Evolutionary conservation across 2,888 invertebrate genomes (phyloP), one percentile per base, ranked within the genome.

Genomic region (Byasa hedistus): DNA sequence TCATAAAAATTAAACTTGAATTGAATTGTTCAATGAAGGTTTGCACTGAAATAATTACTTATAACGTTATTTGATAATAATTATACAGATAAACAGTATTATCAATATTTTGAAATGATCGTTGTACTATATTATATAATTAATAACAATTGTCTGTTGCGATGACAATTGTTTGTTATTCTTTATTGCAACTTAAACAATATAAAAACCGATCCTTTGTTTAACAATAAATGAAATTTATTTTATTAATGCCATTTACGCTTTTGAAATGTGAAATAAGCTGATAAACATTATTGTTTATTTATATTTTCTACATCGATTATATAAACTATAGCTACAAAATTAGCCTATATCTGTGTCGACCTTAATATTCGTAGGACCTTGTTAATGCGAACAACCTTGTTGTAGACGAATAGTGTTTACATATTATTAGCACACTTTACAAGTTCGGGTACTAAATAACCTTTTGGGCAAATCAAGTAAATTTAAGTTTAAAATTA

Each of bases 331-430:
- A 19, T 44, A 17, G 12, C 3, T 21, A 52, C 0, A 52, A 52
- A 21, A 36, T 58, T 23, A 32, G 36, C n/a, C 52, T 8, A 58
- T 58, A 36, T 51, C 51, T 23, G 17, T 3, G 19, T 51, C 52
- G 24, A 39, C 58, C 58, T 64, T 51, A 58, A 64, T 54, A 64
- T 58, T 64, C 64, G 39, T 54, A 57, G 23, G 58, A 15, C 58
- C 64, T 64, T 64, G 64, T 51, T 23, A 32, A 21, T 54, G 10
- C 10, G 39, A 23, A 54, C n/a, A 39, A 54, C 64, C 58, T 58
- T 54, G 52, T 54, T 23, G 15, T 24, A 24, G 64, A 39, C 2
- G 54, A 64, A 64, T 54, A 52, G 39, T 64, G 51, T 57, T 57
- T 64, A 64, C 57, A 22, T 36, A 22, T 59, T n/a, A 39, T 56